Evolutionary conservation across 2,888 invertebrate genomes (phyloP), one percentile per base, ranked within the genome.

Genomic region (Lissocephala sabroskyi): DNA sequence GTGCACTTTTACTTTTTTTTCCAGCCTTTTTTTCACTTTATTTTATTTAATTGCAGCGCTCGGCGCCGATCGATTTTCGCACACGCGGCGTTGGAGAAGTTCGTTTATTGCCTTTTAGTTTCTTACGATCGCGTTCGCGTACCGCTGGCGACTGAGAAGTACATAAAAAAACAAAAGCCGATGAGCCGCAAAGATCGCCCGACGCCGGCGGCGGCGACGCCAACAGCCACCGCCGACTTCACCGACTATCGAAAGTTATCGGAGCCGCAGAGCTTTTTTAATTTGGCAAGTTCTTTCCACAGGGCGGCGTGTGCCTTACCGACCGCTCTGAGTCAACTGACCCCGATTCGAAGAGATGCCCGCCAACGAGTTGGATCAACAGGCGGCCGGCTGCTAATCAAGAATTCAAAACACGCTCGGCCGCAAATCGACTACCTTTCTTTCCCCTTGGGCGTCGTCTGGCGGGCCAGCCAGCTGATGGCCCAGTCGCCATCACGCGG

Each of bases 391-490:
- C 16, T 42, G 40, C 10, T 11, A 46, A 50, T 56, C 39, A 52
- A 65, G 59, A 67, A 75, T 67, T 57, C 55, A 43, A 62, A 52
- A 62, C 76, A 65, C 52, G 76, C 65, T 55, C 39, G 46, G 26
- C 48, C 29, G 49, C 40, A n/a, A n/a, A n/a, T n/a, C n/a, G n/a
- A n/a, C n/a, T n/a, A n/a, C n/a, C n/a, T n/a, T n/a, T n/a, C n/a
- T n/a, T n/a, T n/a, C n/a, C n/a, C n/a, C n/a, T n/a, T n/a, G n/a
- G n/a, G n/a, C n/a, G n/a, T n/a, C n/a, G n/a, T n/a, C n/a, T n/a
- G n/a, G n/a, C n/a, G n/a, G n/a, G n/a, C n/a, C n/a, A n/a, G n/a
- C n/a, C n/a, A n/a, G n/a, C n/a, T n/a, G n/a, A n/a, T n/a, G n/a
- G n/a, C n/a, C n/a, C n/a, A 35, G 35, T 10, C 13, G 35, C 13